phyloP scores from a whole-genome alignment of 2,797 vertebrate genomes.

The Eidolon dupreanum region DNA sequence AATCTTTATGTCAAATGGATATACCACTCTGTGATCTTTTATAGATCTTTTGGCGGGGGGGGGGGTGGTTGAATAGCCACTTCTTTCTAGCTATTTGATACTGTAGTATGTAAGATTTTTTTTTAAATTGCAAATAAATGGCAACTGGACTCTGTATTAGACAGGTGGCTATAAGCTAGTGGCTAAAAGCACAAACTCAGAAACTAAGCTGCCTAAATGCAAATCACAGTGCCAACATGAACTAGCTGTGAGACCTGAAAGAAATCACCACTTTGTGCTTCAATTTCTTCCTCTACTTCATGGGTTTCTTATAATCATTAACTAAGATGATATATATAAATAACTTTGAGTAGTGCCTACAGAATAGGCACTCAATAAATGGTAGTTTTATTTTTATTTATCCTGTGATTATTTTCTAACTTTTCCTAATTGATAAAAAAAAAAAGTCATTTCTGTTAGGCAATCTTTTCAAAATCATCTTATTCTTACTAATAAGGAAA shows the following conservation, averaged over 20 bases:
- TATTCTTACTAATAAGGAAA: background rate
- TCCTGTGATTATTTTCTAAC: conserved; percentile 18
- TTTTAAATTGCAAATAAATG: background rate
- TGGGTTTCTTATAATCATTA: background rate
- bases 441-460: background rate
- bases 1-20: background rate
- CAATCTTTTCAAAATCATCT: background rate
- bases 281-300: background rate
- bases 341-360: background rate
- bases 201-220: background rate
- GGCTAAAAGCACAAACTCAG: background rate
- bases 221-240: background rate
- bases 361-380: background rate
- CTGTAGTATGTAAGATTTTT: background rate
- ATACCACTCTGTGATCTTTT: background rate
- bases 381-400: background rate
- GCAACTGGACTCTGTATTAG: background rate
- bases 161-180: background rate
- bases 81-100: background rate
- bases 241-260: background rate
- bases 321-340: background rate
- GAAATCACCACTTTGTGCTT: background rate
- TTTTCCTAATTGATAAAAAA: background rate
- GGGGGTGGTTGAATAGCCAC: background rate
- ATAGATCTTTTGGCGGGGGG: background rate